phyloP scores from a whole-genome alignment of 2,888 invertebrate species.

The Ophion slaviceki region DNA sequence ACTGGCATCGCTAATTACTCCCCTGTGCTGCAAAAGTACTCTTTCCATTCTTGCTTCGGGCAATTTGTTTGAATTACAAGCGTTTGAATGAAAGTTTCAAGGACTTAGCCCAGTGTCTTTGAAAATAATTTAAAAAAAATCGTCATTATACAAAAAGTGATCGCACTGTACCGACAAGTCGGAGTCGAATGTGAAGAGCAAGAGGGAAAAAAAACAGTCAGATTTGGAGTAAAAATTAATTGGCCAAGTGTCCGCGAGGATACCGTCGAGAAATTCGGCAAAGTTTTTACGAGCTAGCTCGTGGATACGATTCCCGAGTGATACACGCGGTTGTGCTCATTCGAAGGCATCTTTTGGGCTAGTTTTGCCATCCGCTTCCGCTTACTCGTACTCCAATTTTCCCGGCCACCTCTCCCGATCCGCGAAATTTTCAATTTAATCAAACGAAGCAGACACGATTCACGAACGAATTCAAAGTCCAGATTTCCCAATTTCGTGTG shows the following conservation, averaged over 20 bases:
- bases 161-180: not conserved
- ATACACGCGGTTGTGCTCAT: not conserved
- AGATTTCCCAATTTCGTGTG: not conserved
- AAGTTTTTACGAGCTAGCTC: not conserved
- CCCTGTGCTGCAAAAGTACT: not conserved
- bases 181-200: not conserved
- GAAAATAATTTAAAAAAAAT: not conserved
- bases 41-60: not conserved
- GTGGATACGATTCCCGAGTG: not conserved
- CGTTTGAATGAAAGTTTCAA: not conserved
- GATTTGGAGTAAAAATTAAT: not conserved
- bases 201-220: not conserved
- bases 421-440: not conserved
- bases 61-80: not conserved
- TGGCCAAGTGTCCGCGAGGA: not conserved
- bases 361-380: not conserved
- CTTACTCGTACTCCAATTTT: not conserved
- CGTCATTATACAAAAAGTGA: not conserved
- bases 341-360: not conserved
- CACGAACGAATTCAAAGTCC: not conserved
- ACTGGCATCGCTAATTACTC: not conserved
- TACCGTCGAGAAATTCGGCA: not conserved
- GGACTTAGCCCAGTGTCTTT: not conserved
- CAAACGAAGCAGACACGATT: not conserved
- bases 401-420: not conserved